Conservation (phyloP, 2,113 vertebrate species). For the Tetraodon nigroviridis region DNA sequence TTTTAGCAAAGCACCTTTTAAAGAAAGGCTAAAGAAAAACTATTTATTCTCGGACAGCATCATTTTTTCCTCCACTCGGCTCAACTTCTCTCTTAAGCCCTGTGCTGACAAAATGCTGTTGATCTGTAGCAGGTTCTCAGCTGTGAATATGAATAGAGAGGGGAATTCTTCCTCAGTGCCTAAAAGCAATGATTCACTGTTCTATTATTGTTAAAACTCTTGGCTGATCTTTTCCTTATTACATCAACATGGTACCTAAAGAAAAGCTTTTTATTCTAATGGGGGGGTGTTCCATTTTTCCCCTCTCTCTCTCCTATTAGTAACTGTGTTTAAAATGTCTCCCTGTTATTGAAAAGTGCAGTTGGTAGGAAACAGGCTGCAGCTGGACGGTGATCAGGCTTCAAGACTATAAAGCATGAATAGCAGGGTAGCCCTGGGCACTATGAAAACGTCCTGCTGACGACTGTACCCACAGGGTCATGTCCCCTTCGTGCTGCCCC, state of each 20-base stretch:
- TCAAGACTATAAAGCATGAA: conserved; percentile 52
- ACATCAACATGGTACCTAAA: conserved; percentile 46
- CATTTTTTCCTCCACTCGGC: conserved; percentile 4
- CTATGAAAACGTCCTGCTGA: conserved; percentile 54
- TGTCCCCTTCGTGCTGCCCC: conserved; percentile 46
- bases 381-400: conserved; percentile 51
- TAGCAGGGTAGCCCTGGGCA: conserved; percentile 49
- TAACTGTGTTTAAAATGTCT: not conserved
- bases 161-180: conserved; percentile 57
- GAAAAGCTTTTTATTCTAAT: conserved; percentile 12
- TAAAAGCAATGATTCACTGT: conserved; percentile 56
- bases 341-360: conserved; percentile 23
- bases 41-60: conserved; percentile 1
- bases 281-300: conserved; percentile 1
- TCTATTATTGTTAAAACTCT: conserved; percentile 49
- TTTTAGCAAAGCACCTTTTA: too few species aligned
- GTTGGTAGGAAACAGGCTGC: conserved; percentile 46
- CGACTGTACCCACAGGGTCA: conserved; percentile 52
- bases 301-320: not conserved
- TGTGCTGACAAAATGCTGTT: conserved; percentile 30
- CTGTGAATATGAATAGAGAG: conserved; percentile 39
- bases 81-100: conserved; percentile 8
- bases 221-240: conserved; percentile 49
- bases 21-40: conserved; percentile 2
- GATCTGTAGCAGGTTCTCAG: conserved; percentile 43